Base-by-base conservation (phyloP, 2,797 vertebrate genomes). In the Scolopax rusticola region DNA sequence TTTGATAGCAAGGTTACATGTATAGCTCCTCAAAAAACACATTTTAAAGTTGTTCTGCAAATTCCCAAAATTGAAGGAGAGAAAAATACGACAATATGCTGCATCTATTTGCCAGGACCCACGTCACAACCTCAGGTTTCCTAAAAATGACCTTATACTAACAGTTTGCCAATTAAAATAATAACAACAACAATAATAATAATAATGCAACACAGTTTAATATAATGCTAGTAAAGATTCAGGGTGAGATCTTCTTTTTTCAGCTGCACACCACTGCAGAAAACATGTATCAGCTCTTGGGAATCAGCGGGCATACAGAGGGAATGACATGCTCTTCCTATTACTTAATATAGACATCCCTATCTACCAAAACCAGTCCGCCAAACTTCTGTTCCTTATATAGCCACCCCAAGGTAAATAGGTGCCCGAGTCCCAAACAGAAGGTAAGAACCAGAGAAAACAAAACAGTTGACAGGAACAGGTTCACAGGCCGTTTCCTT, bases 271-370 rank as follows among this genome's bases (percentile, higher is more conserved):
- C 48, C 27, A 45, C 51, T 68, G 38, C 5, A 1, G 30, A 68
- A 70, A 71, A 45, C 43, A 82, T 3, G 3, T 36, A 60, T 18
- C 0, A 0, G 78, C 75, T 63, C 89, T 32, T 11, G 7, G 48
- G 64, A 95, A 87, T n/a, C 87, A 48, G 71, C 75, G 85, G 82
- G 71, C 63, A 64, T 38, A 41, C 23, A 24, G 77, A 75, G 23
- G 47, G 86, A 95, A 95, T 23, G 70, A 69, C 50, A 87, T 24
- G 28, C 75, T 85, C 96, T 91, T 87, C 91, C 79, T 86, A 95
- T 87, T 93, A 90, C 95, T 96, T 96, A 95, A 94, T 89, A 96
- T 65, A 94, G 86, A 70, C 85, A 93, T 69, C 81, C 68, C 74
- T 27, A 81, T 77, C 89, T 90, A 80, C 63, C 75, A 84, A 91